These are phyloP conservation scores for Oxycera nigricornis DNA, from an alignment of 2,888 invertebrate genomes.

Conservation along the genomic window DNA sequence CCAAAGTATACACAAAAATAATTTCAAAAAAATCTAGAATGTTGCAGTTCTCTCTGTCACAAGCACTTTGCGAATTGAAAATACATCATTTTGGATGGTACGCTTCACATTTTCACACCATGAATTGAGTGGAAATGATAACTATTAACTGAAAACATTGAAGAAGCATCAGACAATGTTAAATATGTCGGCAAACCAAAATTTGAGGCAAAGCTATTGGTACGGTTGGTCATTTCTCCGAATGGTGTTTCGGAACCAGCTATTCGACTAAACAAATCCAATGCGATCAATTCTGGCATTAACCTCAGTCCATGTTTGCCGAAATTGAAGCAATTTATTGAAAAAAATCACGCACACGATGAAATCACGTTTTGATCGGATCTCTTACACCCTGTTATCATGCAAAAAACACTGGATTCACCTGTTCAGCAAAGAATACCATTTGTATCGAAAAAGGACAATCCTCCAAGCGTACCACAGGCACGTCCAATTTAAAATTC, in stretches of 20 bases:
- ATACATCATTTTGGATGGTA: background rate
- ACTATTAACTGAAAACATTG: background rate
- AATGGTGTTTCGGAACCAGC: background rate
- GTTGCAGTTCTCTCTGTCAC: too few species aligned
- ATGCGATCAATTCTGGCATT: background rate
- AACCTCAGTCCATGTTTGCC: background rate
- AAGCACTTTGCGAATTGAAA: background rate
- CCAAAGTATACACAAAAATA: background rate
- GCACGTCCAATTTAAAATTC: constrained; percentile 21
- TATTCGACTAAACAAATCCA: background rate
- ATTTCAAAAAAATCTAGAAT: background rate
- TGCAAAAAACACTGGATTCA: background rate
- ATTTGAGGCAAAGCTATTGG: background rate
- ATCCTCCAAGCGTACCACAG: constrained; percentile 9
- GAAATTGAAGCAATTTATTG: background rate
- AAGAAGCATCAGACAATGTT: background rate
- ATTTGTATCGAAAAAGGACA: constrained; percentile 14
- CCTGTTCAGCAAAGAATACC: background rate
- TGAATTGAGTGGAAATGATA: background rate
- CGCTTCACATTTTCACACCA: background rate
- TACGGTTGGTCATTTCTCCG: background rate
- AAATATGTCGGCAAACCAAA: background rate
- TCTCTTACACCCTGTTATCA: background rate
- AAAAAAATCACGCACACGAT: background rate
- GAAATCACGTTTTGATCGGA: background rate